These are phyloP conservation scores for Cataglyphis cursor DNA, from an alignment of 2,888 invertebrate species.

Conservation along the genomic window DNA sequence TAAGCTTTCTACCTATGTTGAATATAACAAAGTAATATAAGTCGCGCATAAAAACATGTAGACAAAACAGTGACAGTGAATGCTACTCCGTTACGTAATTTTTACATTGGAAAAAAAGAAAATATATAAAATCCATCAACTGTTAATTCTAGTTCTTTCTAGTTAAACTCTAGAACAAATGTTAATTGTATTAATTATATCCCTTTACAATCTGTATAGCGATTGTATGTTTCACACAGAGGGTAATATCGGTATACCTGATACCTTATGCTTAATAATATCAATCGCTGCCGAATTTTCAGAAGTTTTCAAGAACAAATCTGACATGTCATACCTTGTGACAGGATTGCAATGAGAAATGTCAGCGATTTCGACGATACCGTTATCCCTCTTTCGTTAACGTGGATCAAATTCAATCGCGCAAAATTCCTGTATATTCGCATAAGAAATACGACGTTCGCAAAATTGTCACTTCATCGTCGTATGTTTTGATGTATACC, in stretches of 20 bases:
- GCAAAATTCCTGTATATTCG: constrained; percentile 28
- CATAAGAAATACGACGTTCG: constrained; percentile 60
- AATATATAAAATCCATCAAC: neutral
- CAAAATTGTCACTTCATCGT: constrained; percentile 79
- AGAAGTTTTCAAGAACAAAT: constrained; percentile 42
- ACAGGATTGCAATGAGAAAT: constrained; percentile 35
- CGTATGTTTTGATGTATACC: constrained; percentile 77
- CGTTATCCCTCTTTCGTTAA: neutral
- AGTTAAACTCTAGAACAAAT: too few species aligned
- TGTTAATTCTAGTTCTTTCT: too few species aligned
- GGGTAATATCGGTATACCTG: constrained; percentile 40
- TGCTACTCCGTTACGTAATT: constrained; percentile 71
- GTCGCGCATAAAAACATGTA: neutral
- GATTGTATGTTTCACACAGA: constrained; percentile 22
- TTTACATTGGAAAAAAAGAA: constrained; percentile 29
- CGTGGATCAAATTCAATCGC: neutral
- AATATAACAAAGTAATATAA: constrained; percentile 4
- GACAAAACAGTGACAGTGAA: constrained; percentile 31
- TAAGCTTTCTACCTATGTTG: neutral
- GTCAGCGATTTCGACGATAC: constrained; percentile 18
- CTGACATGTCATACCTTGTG: constrained; percentile 68
- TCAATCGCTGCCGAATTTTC: constrained; percentile 50
- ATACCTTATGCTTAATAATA: constrained; percentile 60
- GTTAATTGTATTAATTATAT: neutral
- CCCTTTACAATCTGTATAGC: neutral